Evolutionary conservation across 2,797 vertebrate species (phyloP).

Genomic region (Silurus lanzhouensis): DNA sequence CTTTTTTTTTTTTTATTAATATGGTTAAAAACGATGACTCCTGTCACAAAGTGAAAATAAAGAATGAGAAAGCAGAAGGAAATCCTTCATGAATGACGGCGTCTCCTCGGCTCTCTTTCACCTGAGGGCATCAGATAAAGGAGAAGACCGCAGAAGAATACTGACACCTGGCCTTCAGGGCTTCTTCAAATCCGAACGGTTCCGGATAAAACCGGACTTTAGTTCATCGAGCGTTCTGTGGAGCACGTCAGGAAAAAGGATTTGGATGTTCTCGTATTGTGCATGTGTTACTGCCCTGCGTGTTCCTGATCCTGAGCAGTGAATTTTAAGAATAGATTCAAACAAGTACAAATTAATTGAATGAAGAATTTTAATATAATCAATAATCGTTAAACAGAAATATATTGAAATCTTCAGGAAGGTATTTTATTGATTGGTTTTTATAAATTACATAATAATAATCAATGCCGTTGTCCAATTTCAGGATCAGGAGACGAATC

Average conservation of each 20-base stretch:
- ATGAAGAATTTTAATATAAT: too few species aligned
- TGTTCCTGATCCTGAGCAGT: background rate
- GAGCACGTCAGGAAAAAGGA: background rate
- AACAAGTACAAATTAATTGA: background rate
- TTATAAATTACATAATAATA: too few species aligned
- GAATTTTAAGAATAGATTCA: background rate
- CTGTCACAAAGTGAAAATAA: background rate
- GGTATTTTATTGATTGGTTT: too few species aligned
- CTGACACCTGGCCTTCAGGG: slow-evolving; percentile 9
- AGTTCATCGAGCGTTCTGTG: slow-evolving; percentile 7
- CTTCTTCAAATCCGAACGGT: slow-evolving; percentile 16
- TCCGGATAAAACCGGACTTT: slow-evolving; percentile 18
- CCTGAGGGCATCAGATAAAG: slow-evolving; percentile 5
- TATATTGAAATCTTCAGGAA: too few species aligned
- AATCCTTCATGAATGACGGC: background rate
- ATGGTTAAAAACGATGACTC: slow-evolving; percentile 7
- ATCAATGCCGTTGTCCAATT: background rate
- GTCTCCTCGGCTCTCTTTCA: slow-evolving; percentile 4
- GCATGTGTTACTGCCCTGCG: background rate
- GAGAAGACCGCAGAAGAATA: slow-evolving; percentile 13
- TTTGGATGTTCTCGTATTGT: slow-evolving; percentile 19
- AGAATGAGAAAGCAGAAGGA: background rate
- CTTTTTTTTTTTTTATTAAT: too few species aligned
- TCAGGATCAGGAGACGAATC: background rate
- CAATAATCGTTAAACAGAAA: background rate